Evolutionary conservation across 1,140 invertebrate species (phyloP).

Genomic region (Zeugodacus cucurbitae): DNA sequence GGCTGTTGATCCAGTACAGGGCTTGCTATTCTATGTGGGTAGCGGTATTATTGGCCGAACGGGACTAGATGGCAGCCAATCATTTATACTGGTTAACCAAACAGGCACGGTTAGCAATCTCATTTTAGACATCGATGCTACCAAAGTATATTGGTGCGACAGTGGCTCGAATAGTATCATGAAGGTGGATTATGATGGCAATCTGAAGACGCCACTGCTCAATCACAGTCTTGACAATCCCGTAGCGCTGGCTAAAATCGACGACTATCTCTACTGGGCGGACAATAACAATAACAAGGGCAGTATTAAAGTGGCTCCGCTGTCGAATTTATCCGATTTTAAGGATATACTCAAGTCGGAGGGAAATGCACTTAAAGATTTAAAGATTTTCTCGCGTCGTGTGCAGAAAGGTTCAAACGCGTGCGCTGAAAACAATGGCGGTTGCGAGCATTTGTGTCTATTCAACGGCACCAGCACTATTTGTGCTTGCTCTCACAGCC

Average conservation of each 20-base stretch:
- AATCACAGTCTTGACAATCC: conserved; percentile 80
- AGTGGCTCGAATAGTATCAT: conserved; percentile 83
- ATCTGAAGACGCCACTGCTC: conserved; percentile 73
- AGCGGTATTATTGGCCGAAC: conserved; percentile 84
- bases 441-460: conserved; percentile 83
- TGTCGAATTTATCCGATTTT: conserved; percentile 71
- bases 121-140: conserved; percentile 78
- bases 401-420: conserved; percentile 73
- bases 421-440: conserved; percentile 79
- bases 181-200: conserved; percentile 79
- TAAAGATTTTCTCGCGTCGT: conserved; percentile 71
- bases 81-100: conserved; percentile 66
- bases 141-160: conserved; percentile 92
- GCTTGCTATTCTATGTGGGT: conserved; percentile 83
- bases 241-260: conserved; percentile 71
- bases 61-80: conserved; percentile 79
- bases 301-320: conserved; percentile 73
- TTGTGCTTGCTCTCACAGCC: conserved; percentile 82
- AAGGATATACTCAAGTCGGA: conserved; percentile 70
- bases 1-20: conserved; percentile 74
- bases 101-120: conserved; percentile 75
- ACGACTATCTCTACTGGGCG: conserved; percentile 62
- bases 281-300: conserved; percentile 73
- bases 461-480: conserved; percentile 75
- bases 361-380: conserved; percentile 78